Percentiles rank a stretch among this genome's conserved stretches.
These are phyloP conservation scores for Drosophila eugracilis DNA, from an alignment of 1,140 invertebrate genomes.

Conservation along the genomic window DNA sequence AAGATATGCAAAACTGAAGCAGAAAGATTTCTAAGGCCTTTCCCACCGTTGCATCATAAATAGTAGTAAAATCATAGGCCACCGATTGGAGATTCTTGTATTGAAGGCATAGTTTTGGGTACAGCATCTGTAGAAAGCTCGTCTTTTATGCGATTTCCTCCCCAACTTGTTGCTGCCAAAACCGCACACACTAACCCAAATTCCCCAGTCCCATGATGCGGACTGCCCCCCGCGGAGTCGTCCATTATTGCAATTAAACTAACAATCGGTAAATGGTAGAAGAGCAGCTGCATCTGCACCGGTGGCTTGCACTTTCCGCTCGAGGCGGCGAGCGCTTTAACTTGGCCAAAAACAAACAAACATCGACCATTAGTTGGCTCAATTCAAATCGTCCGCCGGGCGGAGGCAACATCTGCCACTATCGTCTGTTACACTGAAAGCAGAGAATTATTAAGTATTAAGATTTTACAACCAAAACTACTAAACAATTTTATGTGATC, in stretches of 20 bases:
- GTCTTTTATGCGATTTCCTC: constrained; percentile 29
- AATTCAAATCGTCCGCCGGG: constrained; percentile 53
- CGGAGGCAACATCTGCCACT: constrained; percentile 52
- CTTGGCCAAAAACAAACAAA: constrained; percentile 72
- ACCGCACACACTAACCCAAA: constrained; percentile 70
- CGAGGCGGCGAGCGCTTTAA: constrained; percentile 49
- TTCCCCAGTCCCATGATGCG: constrained; percentile 37
- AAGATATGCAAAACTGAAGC: constrained; percentile 17
- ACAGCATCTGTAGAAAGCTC: constrained; percentile 19
- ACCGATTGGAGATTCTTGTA: constrained; percentile 13
- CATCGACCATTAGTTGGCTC: constrained; percentile 63
- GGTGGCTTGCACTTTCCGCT: constrained; percentile 65
- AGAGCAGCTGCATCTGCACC: constrained; percentile 52
- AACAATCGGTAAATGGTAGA: constrained; percentile 61
- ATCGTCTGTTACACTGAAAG: constrained; percentile 1
- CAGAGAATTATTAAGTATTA: no score
- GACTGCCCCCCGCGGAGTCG: constrained; percentile 22
- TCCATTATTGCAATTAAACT: constrained; percentile 58
- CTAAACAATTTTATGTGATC: no score
- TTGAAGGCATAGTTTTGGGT: not conserved
- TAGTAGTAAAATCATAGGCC: not conserved
- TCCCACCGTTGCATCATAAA: constrained; percentile 45
- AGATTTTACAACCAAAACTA: no score
- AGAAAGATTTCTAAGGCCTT: constrained; percentile 18
- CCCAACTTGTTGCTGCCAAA: constrained; percentile 40